Base-by-base conservation (phyloP, 2,113 vertebrate species). In the Petaurus breviceps region DNA sequence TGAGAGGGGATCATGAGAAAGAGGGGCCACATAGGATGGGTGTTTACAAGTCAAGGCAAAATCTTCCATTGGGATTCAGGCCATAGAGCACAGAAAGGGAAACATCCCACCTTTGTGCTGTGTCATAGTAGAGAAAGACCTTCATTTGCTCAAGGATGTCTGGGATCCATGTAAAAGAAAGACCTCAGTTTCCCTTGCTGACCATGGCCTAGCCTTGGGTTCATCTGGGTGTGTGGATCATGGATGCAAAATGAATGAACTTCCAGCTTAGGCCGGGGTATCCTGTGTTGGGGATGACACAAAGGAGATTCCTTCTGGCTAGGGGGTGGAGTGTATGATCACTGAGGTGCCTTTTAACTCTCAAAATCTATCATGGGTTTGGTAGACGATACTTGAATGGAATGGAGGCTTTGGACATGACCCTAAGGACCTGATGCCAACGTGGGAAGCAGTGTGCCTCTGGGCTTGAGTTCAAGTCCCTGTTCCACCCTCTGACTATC, bases 391-490 rank as follows among this genome's bases (percentile, higher is more conserved):
- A 37, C 61, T 19, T 14, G 4, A 77, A n/a, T 26, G 26, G 28
- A 37, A 68, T 2, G 16, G 68, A 84, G n/a, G n/a, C 68, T 84
- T 84, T 84, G 68, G 68, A 12, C 37, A 16, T 37, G 57, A 37
- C 57, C 57, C 57, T 16, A 37, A 5, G 31, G 19, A 43, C 37
- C 19, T n/a, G n/a, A 84, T 22, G 16, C n/a, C n/a, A 84, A 8
- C 19, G 23, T 43, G n/a, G 7, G n/a, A 23, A 6, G n/a, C n/a
- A 8, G 37, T 23, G n/a, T 1, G 1, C 3, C 7, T 43, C 7
- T 22, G 37, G 16, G 2, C 61, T 14, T 12, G 10, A 14, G 28
- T 68, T 68, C 31, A 37, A 23, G 43, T 22, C 68, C n/a, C n/a
- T 8, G 37, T 77, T 77, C 37, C 14, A 43, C 31, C 53, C 22